These are phyloP conservation scores for Sesia bembeciformis DNA, from an alignment of 2,888 invertebrate species.

Conservation along the genomic window DNA sequence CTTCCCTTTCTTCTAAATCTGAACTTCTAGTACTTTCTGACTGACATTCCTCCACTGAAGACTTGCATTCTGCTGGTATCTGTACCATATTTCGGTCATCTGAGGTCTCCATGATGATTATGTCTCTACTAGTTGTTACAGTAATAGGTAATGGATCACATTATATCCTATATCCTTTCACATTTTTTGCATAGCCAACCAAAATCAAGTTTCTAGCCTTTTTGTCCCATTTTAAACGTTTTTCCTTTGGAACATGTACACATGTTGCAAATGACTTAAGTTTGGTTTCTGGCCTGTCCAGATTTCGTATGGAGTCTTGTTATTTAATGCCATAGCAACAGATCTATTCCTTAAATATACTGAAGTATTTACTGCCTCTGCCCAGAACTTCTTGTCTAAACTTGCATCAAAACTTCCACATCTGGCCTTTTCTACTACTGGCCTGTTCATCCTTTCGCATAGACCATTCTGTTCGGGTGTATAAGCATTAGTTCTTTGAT, in stretches of 20 bases:
- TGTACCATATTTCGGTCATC: not conserved
- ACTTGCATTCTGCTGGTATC: not conserved
- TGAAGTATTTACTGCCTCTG: constrained; percentile 7
- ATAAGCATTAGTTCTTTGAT: constrained; percentile 1
- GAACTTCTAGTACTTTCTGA: no score
- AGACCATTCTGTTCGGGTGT: constrained; percentile 8
- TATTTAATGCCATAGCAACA: constrained; percentile 1
- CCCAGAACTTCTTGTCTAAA: constrained; percentile 5
- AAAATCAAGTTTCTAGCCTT: constrained; percentile 12
- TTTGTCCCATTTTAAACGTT: constrained; percentile 8
- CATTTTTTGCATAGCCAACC: constrained; percentile 14
- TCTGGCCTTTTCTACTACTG: constrained; percentile 5
- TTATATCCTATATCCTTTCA: constrained; percentile 12
- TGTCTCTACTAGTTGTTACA: not conserved
- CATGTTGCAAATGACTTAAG: constrained; percentile 9
- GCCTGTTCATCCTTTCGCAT: constrained; percentile 4
- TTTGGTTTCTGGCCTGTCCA: constrained; percentile 7
- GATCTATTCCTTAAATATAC: constrained; percentile 6
- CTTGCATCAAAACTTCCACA: constrained; percentile 8
- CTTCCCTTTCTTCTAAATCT: no score
- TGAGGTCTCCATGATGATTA: not conserved
- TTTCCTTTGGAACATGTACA: constrained; percentile 9
- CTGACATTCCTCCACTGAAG: no score
- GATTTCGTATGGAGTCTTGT: constrained; percentile 2
- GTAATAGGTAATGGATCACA: no score